Evolutionary conservation across 2,113 vertebrate species (phyloP), one percentile per base, ranked within the genome.

Genomic region (Nycticorax nycticorax): DNA sequence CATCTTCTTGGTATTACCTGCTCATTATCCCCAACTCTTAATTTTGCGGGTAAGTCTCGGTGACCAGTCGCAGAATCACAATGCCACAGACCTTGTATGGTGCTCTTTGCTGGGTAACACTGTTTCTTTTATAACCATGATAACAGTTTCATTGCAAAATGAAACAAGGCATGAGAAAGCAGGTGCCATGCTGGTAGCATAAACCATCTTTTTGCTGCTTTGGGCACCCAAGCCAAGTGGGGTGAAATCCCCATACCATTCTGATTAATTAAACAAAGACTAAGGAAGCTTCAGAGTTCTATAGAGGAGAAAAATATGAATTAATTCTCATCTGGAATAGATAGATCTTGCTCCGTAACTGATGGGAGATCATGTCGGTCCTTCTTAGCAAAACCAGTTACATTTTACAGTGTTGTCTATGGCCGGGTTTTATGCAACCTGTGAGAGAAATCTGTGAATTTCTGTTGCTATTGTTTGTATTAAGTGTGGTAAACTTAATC

Each of bases 341-440:
- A 20, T 20, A 56, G 24, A 14, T 84, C 50, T 57, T 85, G 12
- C 15, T 53, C 2, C 1, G 0, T 75, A 23, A 45, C 32, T 5
- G 0, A 1, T 8, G 5, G 5, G 9, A 15, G 30, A 9, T 92
- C 10, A 0, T 33, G 28, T 63, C 56, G 24, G 8, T 72, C 12
- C 10, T 67, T 60, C 16, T 74, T 52, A 37, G 21, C 23, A 87
- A 89, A 91, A 59, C 8, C 20, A 35, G 0, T 39, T 43, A 28
- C 2, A 0, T 35, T 53, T 83, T 48, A 20, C 2, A 5, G 10
- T 57, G 27, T 22, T 4, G 2, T 28, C 19, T 84, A 1, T 20
- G 16, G 26, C 45, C 57, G 35, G 20, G 14, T 32, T 78, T 92
- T 71, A 28, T 47, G 45, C 41, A 71, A 2, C n/a, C 47, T 33